Conservation (phyloP, 2,888 invertebrate genomes). For the Leptinotarsa juncta region DNA sequence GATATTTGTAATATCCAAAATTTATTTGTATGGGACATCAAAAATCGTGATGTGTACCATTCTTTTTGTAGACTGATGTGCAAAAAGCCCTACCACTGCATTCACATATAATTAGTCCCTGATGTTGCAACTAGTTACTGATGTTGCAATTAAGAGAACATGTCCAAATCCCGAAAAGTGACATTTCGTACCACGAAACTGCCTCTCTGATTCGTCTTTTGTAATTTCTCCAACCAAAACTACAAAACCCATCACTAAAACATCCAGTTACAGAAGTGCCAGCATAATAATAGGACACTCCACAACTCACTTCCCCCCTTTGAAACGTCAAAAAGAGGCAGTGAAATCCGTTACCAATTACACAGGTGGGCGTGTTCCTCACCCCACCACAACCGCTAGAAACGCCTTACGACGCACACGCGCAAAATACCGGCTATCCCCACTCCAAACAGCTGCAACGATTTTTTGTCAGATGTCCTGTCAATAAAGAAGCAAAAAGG, state of each 20-base stretch:
- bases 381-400: slow-evolving; percentile 25
- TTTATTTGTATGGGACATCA: no score
- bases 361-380: slow-evolving; percentile 42
- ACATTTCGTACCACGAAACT: neutral
- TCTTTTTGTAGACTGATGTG: no score
- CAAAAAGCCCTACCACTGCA: no score
- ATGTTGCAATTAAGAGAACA: no score
- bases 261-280: slow-evolving; percentile 12
- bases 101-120: no score
- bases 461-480: slow-evolving; percentile 60
- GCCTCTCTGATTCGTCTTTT: neutral
- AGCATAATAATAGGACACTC: neutral
- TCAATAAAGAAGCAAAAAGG: slow-evolving; percentile 56
- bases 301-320: slow-evolving; percentile 1
- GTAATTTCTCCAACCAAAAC: slow-evolving; percentile 2
- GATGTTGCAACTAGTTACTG: no score
- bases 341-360: slow-evolving; percentile 38
- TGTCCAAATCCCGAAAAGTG: no score
- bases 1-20: no score
- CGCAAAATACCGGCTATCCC: slow-evolving; percentile 50
- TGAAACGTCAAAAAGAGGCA: slow-evolving; percentile 34
- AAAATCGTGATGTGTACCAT: no score
- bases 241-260: neutral
- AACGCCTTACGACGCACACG: slow-evolving; percentile 51
- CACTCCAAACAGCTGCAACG: slow-evolving; percentile 60